Evolutionary conservation across 1,140 invertebrate genomes (phyloP).

Genomic region (Onthophagus taurus): DNA sequence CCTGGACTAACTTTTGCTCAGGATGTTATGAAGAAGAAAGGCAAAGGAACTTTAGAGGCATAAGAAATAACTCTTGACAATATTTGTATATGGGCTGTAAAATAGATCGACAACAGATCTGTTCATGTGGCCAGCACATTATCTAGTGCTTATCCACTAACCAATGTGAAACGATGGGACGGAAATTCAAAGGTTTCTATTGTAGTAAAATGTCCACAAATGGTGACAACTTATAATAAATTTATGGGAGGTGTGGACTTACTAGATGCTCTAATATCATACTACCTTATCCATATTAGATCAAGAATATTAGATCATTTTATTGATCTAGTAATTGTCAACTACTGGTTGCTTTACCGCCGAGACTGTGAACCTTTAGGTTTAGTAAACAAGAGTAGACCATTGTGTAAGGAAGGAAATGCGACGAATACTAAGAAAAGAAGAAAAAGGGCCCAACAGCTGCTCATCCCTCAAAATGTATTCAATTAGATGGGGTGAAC

Average conservation of each 20-base stretch:
- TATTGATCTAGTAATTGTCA: neutral
- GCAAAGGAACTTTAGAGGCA: conserved; percentile 6
- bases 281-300: conserved; percentile 4
- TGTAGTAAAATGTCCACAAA: neutral
- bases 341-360: conserved; percentile 1
- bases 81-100: conserved; percentile 7
- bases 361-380: neutral
- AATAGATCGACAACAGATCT: conserved; percentile 30
- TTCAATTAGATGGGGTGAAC: no score
- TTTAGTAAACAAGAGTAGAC: neutral
- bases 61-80: neutral
- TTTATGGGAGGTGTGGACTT: conserved; percentile 2
- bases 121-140: conserved; percentile 27
- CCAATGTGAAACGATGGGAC: conserved; percentile 1
- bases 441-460: conserved; percentile 2
- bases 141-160: conserved; percentile 12
- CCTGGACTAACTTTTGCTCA: conserved; percentile 3
- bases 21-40: conserved; percentile 11
- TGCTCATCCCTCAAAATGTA: no score
- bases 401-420: conserved; percentile 8
- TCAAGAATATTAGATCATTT: neutral
- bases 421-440: conserved; percentile 6
- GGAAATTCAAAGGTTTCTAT: neutral
- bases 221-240: neutral
- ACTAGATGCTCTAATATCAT: neutral